phyloP scores from a whole-genome alignment of 2,797 vertebrate genomes.

The Bovichtus variegatus region DNA sequence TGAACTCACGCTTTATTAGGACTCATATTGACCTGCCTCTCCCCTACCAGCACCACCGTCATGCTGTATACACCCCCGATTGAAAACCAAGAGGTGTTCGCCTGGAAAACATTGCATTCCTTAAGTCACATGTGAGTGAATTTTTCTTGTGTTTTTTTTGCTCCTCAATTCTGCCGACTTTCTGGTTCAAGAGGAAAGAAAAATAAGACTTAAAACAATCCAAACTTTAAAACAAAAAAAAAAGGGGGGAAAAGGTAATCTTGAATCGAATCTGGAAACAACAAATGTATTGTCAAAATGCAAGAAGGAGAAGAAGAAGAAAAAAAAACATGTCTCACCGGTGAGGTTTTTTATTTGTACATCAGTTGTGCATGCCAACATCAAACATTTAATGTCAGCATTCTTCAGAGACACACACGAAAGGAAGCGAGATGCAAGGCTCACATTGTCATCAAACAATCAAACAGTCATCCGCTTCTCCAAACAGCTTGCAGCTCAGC shows the following conservation, averaged over 20 bases:
- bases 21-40: slow-evolving; percentile 85
- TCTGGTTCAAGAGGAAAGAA: slow-evolving; percentile 47
- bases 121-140: slow-evolving; percentile 58
- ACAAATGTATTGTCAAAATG: slow-evolving; percentile 80
- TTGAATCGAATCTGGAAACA: slow-evolving; percentile 75
- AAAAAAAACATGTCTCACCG: slow-evolving; percentile 69
- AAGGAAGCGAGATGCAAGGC: slow-evolving; percentile 81
- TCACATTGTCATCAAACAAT: slow-evolving; percentile 85
- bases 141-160: slow-evolving; percentile 41
- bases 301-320: slow-evolving; percentile 39
- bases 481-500: slow-evolving; percentile 82
- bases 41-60: slow-evolving; percentile 70
- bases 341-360: slow-evolving; percentile 82
- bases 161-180: slow-evolving; percentile 39
- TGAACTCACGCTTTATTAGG: slow-evolving; percentile 88
- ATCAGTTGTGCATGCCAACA: slow-evolving; percentile 81
- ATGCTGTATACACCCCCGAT: slow-evolving; percentile 53
- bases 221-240: slow-evolving; percentile 69
- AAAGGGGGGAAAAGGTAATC: slow-evolving; percentile 61
- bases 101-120: slow-evolving; percentile 66
- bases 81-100: slow-evolving; percentile 58
- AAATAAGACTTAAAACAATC: slow-evolving; percentile 56
- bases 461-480: slow-evolving; percentile 82
- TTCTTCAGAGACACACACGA: slow-evolving; percentile 84
- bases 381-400: slow-evolving; percentile 85